Conservation (phyloP, 2,888 invertebrate species). For the Branchipolynoe longqiensis region DNA sequence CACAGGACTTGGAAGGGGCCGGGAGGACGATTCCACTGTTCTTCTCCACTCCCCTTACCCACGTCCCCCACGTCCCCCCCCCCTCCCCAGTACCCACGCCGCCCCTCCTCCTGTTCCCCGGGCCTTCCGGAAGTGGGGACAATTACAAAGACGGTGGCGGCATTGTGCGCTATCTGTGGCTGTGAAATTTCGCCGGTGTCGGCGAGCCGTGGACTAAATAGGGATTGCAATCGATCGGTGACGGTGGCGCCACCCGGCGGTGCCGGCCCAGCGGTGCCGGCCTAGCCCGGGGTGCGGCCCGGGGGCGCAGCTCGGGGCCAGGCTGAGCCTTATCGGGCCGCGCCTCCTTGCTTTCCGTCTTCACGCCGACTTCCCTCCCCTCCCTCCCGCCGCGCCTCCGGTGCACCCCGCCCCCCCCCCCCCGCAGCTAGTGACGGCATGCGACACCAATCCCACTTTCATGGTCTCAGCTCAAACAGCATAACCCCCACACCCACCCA, state of each 20-base stretch:
- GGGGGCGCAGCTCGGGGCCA: too few species aligned
- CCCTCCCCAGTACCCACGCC: background rate
- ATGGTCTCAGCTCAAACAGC: too few species aligned
- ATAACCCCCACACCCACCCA: too few species aligned
- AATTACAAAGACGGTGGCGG: slow-evolving; percentile 14
- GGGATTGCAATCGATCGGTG: slow-evolving; percentile 27
- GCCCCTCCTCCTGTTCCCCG: background rate
- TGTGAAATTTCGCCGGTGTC: slow-evolving; percentile 32
- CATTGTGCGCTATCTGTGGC: background rate
- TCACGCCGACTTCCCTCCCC: background rate
- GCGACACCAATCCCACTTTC: too few species aligned
- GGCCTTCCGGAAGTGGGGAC: background rate
- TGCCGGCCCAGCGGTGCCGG: background rate
- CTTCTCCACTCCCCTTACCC: too few species aligned
- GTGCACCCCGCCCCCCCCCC: background rate
- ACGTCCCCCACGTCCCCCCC: background rate
- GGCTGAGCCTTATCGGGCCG: slow-evolving; percentile 26
- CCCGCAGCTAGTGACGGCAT: too few species aligned
- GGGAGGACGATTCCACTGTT: too few species aligned
- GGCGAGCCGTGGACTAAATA: slow-evolving; percentile 23
- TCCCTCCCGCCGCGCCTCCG: background rate
- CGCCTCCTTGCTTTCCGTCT: slow-evolving; percentile 1
- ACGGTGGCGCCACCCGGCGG: background rate
- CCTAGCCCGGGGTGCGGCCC: background rate
- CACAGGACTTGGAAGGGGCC: too few species aligned